Evolutionary conservation across 2,797 vertebrate species (phyloP), one percentile per base, ranked within the genome.

Genomic region (Leontocebus nigricollis): DNA sequence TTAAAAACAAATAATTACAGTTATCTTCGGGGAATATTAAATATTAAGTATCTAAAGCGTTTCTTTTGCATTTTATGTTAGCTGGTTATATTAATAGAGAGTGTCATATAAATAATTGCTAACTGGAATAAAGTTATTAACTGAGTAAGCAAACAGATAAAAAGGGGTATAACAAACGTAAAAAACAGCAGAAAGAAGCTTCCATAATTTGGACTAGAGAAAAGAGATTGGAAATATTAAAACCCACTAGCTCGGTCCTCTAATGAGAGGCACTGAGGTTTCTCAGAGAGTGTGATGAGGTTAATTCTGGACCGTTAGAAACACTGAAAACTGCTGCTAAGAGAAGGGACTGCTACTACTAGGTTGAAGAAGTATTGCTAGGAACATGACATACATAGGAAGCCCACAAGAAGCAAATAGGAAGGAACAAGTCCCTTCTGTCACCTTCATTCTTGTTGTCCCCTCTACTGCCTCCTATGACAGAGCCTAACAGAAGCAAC

Each of bases 31-130:
- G 50, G 46, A 4, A 22, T 93, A 55, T 9, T 55, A 73, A 24
- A 84, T 98, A 48, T 90, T 97, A 92, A 97, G 94, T 61, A 92
- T 9, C 4, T 88, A 52, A 90, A 67, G 67, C 20, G 4, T 41
- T 97, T 93, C 36, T 93, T 92, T 95, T 27, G n/a, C 70, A 89
- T 94, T 92, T 80, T 94, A 41, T 96, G 86, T 77, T 85, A 95
- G 30, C 22, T 39, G n/a, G 4, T 36, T 94, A 30, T n/a, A 27
- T 30, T 83, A 84, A 86, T 0, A 12, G 44, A 93, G 5, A 85
- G 7, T 67, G 46, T 72, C 88, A 76, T 52, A 61, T 57, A 89
- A 80, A 76, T 22, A 48, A 72, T 50, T 95, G 84, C 26, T 91
- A 55, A 59, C 22, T 84, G 15, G 15, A 46, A 52, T 33, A 39